phyloP scores from a whole-genome alignment of 2,113 vertebrate genomes.

The Mesocricetus auratus region DNA sequence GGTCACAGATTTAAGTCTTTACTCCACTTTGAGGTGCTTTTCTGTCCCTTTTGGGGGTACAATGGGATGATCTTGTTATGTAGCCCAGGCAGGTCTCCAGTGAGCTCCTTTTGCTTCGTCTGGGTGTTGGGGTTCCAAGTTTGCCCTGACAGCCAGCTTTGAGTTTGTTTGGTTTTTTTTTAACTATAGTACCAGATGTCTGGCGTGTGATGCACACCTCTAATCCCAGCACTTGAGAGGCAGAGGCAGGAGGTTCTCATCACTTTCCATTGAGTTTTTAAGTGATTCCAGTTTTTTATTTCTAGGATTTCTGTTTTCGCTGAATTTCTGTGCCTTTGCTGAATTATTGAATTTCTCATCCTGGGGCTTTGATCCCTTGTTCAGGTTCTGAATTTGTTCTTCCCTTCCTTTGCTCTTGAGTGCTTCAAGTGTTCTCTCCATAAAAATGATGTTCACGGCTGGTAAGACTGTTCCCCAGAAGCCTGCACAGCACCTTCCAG shows the following conservation, averaged over 20 bases:
- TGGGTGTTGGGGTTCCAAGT: background rate
- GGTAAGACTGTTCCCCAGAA: background rate
- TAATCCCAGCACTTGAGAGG: background rate
- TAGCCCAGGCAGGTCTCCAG: background rate
- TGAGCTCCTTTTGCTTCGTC: background rate
- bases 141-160: background rate
- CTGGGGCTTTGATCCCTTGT: background rate
- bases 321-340: background rate
- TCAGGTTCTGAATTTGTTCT: background rate
- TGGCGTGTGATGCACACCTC: background rate
- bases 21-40: background rate
- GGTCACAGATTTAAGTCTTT: background rate
- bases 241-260: background rate
- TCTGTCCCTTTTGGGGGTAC: background rate
- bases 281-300: background rate
- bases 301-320: background rate
- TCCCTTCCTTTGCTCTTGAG: background rate
- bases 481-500: background rate
- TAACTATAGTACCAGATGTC: no score
- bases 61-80: background rate
- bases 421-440: background rate
- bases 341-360: background rate
- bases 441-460: background rate
- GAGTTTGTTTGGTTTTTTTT: background rate
- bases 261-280: background rate